These are phyloP conservation scores for Tokudaia muenninki DNA, from an alignment of 2,797 vertebrate genomes.

Conservation along the genomic window DNA sequence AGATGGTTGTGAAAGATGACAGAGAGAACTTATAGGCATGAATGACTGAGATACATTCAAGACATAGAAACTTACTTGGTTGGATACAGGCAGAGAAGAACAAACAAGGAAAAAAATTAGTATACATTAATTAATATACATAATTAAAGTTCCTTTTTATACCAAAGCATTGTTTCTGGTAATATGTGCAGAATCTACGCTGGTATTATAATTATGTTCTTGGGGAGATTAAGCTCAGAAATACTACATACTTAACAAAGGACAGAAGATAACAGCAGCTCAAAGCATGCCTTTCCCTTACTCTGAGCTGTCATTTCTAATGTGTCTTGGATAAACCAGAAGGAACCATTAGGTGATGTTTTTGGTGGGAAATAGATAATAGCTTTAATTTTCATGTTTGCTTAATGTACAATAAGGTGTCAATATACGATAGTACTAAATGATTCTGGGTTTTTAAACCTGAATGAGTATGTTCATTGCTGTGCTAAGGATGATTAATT, in stretches of 20 bases:
- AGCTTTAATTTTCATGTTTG: neutral
- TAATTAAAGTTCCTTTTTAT: neutral
- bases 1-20: neutral
- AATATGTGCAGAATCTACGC: neutral
- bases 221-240: neutral
- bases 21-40: neutral
- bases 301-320: neutral
- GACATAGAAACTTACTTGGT: neutral
- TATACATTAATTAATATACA: neutral
- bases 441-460: neutral
- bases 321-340: constrained; percentile 1
- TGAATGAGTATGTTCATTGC: neutral
- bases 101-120: neutral
- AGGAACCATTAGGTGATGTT: neutral
- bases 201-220: constrained; percentile 23
- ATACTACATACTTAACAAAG: neutral
- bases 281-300: neutral
- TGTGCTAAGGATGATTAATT: neutral
- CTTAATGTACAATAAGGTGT: constrained; percentile 23
- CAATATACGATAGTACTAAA: neutral
- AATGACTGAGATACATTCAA: neutral
- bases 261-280: neutral
- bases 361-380: neutral
- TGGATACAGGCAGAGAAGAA: neutral
- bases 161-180: neutral